Conservation (phyloP, 2,113 vertebrate genomes). For the Neomonachus schauinslandi region DNA sequence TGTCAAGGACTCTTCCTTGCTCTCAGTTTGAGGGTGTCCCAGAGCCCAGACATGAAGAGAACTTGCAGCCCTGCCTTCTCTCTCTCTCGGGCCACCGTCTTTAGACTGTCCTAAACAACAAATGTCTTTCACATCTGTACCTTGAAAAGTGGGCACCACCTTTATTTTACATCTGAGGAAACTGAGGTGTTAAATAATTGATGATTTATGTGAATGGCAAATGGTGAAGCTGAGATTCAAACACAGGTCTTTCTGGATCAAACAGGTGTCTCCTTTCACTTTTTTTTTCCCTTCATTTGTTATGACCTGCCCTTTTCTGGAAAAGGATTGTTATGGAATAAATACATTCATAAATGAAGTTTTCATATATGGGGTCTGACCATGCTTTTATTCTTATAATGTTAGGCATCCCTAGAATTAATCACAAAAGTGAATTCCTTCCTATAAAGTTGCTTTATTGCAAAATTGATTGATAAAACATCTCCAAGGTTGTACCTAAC, state of each 20-base stretch:
- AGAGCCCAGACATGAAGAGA: not conserved
- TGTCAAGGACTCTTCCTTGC: not conserved
- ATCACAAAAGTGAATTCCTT: not conserved
- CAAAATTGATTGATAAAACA: not conserved
- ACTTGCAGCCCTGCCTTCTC: not conserved
- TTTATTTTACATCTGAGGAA: not conserved
- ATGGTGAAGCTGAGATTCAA: not conserved
- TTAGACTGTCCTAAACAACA: not conserved
- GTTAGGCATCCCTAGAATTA: not conserved
- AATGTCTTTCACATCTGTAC: not conserved
- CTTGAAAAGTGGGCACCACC: not conserved
- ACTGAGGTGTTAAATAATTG: not conserved
- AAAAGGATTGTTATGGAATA: not conserved
- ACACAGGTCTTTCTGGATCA: not conserved
- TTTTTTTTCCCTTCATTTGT: not conserved
- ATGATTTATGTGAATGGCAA: not conserved
- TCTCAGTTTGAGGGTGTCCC: fast-evolving
- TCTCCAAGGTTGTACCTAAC: not conserved
- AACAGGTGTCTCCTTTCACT: not conserved
- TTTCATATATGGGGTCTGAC: not conserved
- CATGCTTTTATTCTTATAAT: not conserved
- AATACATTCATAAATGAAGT: not conserved
- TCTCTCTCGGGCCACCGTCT: no score
- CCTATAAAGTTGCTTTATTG: not conserved
- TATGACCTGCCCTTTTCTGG: not conserved